These are phyloP conservation scores for Myrmecobius fasciatus DNA, from an alignment of 2,113 vertebrate species.

Conservation along the genomic window DNA sequence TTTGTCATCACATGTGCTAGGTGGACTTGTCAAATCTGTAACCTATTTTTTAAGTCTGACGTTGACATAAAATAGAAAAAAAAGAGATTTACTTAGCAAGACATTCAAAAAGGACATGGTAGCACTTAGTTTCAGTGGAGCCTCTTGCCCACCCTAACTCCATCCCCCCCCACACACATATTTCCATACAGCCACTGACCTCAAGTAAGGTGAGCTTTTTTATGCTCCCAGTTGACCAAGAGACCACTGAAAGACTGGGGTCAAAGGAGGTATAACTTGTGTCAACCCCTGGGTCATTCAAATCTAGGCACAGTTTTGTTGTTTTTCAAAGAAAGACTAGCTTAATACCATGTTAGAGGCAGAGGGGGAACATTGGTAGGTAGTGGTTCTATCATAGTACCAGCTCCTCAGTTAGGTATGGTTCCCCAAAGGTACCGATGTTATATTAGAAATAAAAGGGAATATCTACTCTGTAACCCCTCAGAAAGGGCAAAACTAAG, in stretches of 20 bases:
- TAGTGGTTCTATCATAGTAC: not conserved
- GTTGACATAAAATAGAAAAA: not conserved
- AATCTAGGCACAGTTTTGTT: not conserved
- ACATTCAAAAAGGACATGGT: not conserved
- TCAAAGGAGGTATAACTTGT: too few relatives aligned
- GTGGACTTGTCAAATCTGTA: not conserved
- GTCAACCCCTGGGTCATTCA: not conserved
- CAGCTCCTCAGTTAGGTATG: not conserved
- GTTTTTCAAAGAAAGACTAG: not conserved
- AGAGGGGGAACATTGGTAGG: not conserved
- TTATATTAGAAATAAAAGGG: not conserved
- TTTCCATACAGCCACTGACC: not conserved
- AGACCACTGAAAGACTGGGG: not conserved
- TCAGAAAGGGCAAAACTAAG: not conserved
- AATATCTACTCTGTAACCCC: not conserved
- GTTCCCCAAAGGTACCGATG: not conserved
- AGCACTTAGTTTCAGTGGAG: not conserved
- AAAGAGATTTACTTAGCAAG: not conserved
- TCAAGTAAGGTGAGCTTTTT: not conserved
- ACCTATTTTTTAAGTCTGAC: not conserved
- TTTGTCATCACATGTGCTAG: not conserved
- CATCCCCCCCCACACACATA: too few relatives aligned
- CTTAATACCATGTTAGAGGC: not conserved
- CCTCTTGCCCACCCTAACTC: not conserved
- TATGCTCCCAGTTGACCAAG: not conserved